Percentiles rank a stretch among this genome's conserved stretches.
These are phyloP conservation scores for Polyommatus iphigenia DNA, from an alignment of 2,888 invertebrate genomes.

Conservation along the genomic window DNA sequence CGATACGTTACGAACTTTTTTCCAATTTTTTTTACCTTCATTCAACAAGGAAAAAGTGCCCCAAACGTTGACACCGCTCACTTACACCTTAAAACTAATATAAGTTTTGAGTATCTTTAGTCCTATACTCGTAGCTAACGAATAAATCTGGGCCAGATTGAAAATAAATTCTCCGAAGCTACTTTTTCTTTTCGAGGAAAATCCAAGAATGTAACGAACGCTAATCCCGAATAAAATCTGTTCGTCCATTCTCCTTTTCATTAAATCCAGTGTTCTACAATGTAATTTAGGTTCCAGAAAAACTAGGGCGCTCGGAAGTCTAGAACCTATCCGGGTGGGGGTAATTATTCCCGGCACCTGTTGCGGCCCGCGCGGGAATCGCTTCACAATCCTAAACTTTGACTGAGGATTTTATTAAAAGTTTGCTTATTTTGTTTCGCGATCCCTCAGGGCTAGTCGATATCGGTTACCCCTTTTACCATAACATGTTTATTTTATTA, in stretches of 20 bases:
- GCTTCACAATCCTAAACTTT: constrained; percentile 3
- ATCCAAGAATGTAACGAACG: constrained; percentile 15
- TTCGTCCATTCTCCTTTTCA: constrained; percentile 14
- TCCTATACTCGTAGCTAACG: background rate
- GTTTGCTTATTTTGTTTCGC: background rate
- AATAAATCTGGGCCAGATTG: background rate
- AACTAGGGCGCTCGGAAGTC: background rate
- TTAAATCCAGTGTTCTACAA: constrained; percentile 10
- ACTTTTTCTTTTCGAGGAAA: background rate
- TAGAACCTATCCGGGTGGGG: background rate
- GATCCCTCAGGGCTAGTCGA: background rate
- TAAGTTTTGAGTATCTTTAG: background rate
- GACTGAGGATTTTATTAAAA: constrained; percentile 7
- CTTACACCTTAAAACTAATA: background rate
- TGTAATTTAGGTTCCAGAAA: constrained; percentile 17
- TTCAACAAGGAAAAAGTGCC: no score
- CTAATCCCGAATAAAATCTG: background rate
- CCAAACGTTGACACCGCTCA: background rate
- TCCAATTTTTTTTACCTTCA: no score
- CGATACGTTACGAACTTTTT: no score
- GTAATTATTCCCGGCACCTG: constrained; percentile 6
- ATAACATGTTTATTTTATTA: background rate
- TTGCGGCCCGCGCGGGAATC: background rate
- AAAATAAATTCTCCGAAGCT: background rate
- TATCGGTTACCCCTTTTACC: background rate